A percentile compares a stretch with the other conserved stretches of the same genome.
phyloP scores from a whole-genome alignment of 2,888 invertebrate species.

The Morpho achilles region DNA sequence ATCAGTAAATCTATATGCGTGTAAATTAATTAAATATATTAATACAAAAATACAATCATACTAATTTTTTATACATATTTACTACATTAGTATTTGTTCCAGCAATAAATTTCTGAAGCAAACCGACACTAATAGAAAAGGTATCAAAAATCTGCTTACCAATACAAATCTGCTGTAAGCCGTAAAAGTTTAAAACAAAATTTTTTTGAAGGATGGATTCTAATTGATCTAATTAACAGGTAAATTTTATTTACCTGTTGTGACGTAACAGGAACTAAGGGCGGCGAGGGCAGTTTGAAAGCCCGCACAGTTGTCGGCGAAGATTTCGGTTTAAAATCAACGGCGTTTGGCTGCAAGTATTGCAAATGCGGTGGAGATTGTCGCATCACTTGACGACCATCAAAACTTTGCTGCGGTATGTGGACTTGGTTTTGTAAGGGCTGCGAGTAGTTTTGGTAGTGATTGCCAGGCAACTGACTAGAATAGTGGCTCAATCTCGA shows the following conservation, averaged over 20 bases:
- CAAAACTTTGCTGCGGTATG: conserved; percentile 28
- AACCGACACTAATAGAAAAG: too few relatives aligned
- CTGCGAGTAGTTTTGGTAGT: conserved; percentile 50
- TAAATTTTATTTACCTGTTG: conserved; percentile 48
- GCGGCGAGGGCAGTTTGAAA: conserved; percentile 74
- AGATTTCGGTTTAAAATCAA: conserved; percentile 57
- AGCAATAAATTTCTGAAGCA: background rate
- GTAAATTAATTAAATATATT: too few relatives aligned
- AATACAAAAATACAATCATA: too few relatives aligned
- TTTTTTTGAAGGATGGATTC: background rate
- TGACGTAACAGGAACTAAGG: conserved; percentile 47
- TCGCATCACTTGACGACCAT: conserved; percentile 25
- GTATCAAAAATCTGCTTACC: too few relatives aligned
- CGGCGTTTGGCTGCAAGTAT: conserved; percentile 52
- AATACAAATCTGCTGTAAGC: too few relatives aligned
- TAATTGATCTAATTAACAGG: too few relatives aligned
- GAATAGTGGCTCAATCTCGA: conserved; percentile 51
- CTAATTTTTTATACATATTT: too few relatives aligned
- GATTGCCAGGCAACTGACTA: conserved; percentile 37
- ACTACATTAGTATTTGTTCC: background rate
- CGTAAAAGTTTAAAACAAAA: too few relatives aligned
- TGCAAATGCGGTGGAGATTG: conserved; percentile 51
- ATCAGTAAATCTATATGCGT: too few relatives aligned
- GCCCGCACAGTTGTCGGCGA: conserved; percentile 38
- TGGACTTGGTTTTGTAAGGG: conserved; percentile 33